These are phyloP conservation scores for Junonia oenone DNA, from an alignment of 2,888 invertebrate genomes.

Conservation along the genomic window DNA sequence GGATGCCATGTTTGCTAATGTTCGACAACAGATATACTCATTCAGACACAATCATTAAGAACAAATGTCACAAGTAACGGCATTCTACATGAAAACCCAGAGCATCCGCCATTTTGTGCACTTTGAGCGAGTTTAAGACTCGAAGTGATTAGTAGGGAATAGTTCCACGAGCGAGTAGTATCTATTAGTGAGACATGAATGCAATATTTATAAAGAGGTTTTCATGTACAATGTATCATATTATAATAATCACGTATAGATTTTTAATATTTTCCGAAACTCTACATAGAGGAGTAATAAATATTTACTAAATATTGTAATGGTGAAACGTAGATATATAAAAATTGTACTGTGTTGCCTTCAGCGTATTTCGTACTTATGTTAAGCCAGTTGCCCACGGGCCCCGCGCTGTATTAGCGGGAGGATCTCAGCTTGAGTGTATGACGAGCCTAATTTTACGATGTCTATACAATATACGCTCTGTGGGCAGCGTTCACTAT, in stretches of 20 bases:
- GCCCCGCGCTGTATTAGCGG: slow-evolving; percentile 31
- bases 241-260: slow-evolving; percentile 52
- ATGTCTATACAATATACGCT: slow-evolving; percentile 6
- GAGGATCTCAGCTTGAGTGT: slow-evolving; percentile 3
- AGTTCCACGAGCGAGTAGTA: background rate
- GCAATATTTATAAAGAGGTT: slow-evolving; percentile 26
- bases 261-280: slow-evolving; percentile 72
- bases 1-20: slow-evolving; percentile 15
- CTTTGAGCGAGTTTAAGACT: background rate
- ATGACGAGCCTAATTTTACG: background rate
- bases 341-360: slow-evolving; percentile 52
- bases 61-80: slow-evolving; percentile 62
- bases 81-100: slow-evolving; percentile 46
- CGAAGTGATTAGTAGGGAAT: background rate
- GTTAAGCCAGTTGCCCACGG: slow-evolving; percentile 25
- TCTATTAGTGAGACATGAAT: background rate
- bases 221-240: slow-evolving; percentile 54
- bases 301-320: slow-evolving; percentile 58
- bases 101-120: background rate
- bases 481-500: slow-evolving; percentile 8
- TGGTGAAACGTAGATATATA: slow-evolving; percentile 45
- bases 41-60: slow-evolving; percentile 52
- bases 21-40: slow-evolving; percentile 65
- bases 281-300: slow-evolving; percentile 70
- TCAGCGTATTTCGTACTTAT: slow-evolving; percentile 40